These are phyloP conservation scores for Sandelia bainsii DNA, from an alignment of 2,797 vertebrate genomes.

Conservation along the genomic window DNA sequence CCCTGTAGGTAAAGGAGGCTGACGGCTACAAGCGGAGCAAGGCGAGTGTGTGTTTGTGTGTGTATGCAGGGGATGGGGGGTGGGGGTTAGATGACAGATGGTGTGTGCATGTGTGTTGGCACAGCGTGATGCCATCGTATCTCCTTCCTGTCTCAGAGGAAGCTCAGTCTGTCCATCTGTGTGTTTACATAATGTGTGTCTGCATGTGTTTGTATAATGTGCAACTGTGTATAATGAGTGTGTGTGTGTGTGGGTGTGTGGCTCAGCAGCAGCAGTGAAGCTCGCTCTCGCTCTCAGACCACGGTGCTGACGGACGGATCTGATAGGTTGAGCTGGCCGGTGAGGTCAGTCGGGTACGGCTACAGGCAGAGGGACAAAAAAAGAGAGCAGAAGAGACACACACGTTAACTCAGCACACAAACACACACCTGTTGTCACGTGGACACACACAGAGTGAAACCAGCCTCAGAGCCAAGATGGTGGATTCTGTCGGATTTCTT, in stretches of 20 bases:
- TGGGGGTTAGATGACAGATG: constrained; percentile 19
- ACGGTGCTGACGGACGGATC: constrained; percentile 99
- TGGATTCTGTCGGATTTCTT: background rate
- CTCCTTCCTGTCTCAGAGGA: constrained; percentile 46
- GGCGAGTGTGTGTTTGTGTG: constrained; percentile 25
- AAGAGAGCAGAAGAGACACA: constrained; percentile 30
- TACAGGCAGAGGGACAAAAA: constrained; percentile 76
- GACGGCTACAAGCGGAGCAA: constrained; percentile 56
- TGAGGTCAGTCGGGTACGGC: constrained; percentile 97
- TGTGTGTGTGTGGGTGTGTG: constrained; percentile 53
- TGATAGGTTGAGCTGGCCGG: constrained; percentile 97
- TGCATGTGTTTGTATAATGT: constrained; percentile 2
- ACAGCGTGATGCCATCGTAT: constrained; percentile 35
- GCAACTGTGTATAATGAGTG: constrained; percentile 14
- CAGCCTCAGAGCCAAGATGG: background rate
- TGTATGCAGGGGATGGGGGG: background rate
- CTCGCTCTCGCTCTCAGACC: constrained; percentile 83
- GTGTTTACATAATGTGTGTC: constrained; percentile 17
- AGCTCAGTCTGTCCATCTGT: constrained; percentile 23
- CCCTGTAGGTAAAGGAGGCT: constrained; percentile 30
- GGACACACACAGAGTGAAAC: background rate
- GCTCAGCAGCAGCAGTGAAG: constrained; percentile 71
- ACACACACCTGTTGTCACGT: background rate
- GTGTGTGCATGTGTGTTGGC: constrained; percentile 18
- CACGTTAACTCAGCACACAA: constrained; percentile 8